These are phyloP conservation scores for Rhamphomyia laevipes DNA, from an alignment of 2,888 invertebrate genomes.

Conservation along the genomic window DNA sequence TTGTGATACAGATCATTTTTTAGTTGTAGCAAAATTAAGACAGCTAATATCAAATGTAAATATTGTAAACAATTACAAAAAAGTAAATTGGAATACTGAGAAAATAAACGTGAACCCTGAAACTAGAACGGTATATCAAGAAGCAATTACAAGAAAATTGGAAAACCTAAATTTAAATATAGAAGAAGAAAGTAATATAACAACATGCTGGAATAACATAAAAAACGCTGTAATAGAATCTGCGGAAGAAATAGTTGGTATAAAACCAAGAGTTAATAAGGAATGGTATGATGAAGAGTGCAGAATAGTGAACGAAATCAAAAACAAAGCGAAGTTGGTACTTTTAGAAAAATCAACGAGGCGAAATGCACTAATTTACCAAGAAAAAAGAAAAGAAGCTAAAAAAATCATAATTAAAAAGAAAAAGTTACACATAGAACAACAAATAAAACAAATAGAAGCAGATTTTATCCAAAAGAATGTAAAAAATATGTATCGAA, in stretches of 20 bases:
- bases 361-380: not conserved
- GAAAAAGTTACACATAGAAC: not conserved
- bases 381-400: not conserved
- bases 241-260: not conserved
- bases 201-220: too few relatives aligned
- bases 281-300: not conserved
- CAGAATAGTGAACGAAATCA: not conserved
- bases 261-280: not conserved
- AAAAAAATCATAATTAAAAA: not conserved
- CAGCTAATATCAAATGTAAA: not conserved
- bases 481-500: not conserved
- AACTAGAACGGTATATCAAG: too few relatives aligned
- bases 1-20: not conserved
- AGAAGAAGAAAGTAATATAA: too few relatives aligned
- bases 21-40: not conserved
- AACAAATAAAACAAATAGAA: not conserved
- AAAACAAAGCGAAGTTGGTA: not conserved
- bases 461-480: not conserved
- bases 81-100: too few relatives aligned
- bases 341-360: not conserved
- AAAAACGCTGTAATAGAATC: not conserved
- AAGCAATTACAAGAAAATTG: too few relatives aligned
- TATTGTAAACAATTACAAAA: too few relatives aligned
- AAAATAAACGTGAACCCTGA: too few relatives aligned
- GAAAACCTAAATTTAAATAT: too few relatives aligned